Conservation (phyloP, 35 echinoderm and acorn worm genomes). For the Nesometra sesokonis region DNA sequence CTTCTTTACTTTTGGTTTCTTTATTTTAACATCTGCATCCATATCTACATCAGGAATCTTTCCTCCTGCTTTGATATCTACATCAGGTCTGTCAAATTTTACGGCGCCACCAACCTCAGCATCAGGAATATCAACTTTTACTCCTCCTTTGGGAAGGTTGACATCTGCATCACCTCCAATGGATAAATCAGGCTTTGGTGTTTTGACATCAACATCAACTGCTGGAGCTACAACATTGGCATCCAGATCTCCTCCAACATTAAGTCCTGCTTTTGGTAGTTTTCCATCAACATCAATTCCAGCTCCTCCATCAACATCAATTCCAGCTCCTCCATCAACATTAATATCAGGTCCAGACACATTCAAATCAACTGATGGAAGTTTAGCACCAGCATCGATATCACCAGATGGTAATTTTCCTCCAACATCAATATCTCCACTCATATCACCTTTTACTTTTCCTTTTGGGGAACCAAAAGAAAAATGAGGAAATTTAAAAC, state of each 20-base stretch:
- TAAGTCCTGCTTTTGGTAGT: constrained; percentile 23
- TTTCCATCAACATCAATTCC: constrained; percentile 1
- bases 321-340: not conserved
- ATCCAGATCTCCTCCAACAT: constrained; percentile 21
- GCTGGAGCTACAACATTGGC: not conserved
- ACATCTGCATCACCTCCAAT: constrained; percentile 23
- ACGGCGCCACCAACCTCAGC: not conserved
- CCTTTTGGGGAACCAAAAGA: not conserved
- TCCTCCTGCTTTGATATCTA: constrained; percentile 4
- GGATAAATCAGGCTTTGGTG: constrained; percentile 31
- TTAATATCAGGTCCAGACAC: constrained; percentile 7
- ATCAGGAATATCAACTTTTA: constrained; percentile 29
- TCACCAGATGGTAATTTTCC: constrained; percentile 22
- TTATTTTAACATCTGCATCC: not conserved
- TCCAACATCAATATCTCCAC: not conserved
- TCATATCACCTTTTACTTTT: constrained; percentile 35
- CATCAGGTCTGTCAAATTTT: not conserved
- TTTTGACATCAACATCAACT: constrained; percentile 25
- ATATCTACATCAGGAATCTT: not conserved
- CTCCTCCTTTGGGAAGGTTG: constrained; percentile 5
- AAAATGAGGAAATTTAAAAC: not conserved
- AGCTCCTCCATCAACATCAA: not conserved
- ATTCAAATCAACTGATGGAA: not conserved
- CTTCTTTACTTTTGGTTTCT: not conserved
- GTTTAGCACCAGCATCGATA: constrained; percentile 18